Evolutionary conservation across 2,797 vertebrate genomes (phyloP).

Genomic region (Typhlichthys subterraneus): DNA sequence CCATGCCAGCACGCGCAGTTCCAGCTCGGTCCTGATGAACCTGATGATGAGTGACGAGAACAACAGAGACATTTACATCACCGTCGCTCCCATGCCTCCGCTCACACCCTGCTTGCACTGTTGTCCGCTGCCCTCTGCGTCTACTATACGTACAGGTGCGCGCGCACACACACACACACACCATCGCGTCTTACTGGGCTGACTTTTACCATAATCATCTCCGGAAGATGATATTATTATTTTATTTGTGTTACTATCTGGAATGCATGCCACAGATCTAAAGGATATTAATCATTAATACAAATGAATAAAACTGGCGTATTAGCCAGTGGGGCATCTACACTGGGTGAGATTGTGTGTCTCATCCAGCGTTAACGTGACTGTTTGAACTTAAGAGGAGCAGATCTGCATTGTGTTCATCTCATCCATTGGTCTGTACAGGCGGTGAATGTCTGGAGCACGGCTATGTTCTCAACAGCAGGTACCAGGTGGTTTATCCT

Average conservation of each 20-base stretch:
- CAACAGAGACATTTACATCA: conserved; percentile 92
- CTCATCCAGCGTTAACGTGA: too few species aligned
- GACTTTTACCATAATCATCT: too few species aligned
- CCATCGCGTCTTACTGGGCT: too few species aligned
- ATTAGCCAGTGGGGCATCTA: too few species aligned
- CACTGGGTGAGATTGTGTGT: too few species aligned
- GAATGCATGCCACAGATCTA: too few species aligned
- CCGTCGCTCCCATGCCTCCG: conserved; percentile 86
- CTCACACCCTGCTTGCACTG: conserved; percentile 80
- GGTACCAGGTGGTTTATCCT: conserved; percentile 95
- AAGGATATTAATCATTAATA: too few species aligned
- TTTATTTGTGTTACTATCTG: too few species aligned
- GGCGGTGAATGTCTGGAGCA: conserved; percentile 86
- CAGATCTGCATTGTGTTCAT: too few species aligned
- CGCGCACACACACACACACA: neutral
- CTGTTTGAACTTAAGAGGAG: too few species aligned
- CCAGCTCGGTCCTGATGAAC: conserved; percentile 87
- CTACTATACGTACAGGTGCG: conserved; percentile 81
- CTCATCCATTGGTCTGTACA: conserved; percentile 34
- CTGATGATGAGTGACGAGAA: conserved; percentile 96
- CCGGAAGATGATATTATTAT: too few species aligned
- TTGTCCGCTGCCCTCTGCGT: conserved; percentile 68
- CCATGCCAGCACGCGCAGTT: conserved; percentile 83
- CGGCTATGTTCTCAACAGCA: conserved; percentile 89
- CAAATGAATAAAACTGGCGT: too few species aligned